phyloP scores from a whole-genome alignment of 1,140 invertebrate species.

The Argopecten irradians region DNA sequence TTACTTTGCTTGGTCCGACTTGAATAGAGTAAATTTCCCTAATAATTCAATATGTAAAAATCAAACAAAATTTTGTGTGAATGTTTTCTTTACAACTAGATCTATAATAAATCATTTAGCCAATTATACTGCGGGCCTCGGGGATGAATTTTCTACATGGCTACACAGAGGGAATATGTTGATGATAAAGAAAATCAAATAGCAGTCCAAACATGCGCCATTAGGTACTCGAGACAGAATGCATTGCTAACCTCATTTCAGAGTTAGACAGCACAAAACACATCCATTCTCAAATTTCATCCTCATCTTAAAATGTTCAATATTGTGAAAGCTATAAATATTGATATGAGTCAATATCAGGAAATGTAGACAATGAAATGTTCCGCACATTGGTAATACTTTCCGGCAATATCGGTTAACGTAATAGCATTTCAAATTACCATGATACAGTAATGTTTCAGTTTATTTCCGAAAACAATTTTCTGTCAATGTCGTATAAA shows the following conservation, averaged over 20 bases:
- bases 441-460: neutral
- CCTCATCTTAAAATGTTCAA: neutral
- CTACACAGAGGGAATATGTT: neutral
- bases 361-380: neutral
- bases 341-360: neutral
- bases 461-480: neutral
- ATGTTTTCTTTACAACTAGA: neutral
- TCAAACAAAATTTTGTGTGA: neutral
- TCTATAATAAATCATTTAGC: neutral
- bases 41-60: conserved; percentile 4
- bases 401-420: neutral
- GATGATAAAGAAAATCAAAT: neutral
- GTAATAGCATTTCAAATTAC: neutral
- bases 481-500: neutral
- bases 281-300: neutral
- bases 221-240: neutral
- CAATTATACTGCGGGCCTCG: neutral
- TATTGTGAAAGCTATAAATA: neutral
- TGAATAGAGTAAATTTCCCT: neutral
- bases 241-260: neutral
- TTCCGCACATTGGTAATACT: neutral
- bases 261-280: neutral
- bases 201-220: too few relatives aligned
- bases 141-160: neutral
- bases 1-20: neutral